A percentile compares a stretch with the other conserved stretches of the same genome.
These are phyloP conservation scores for Clitarchus hookeri DNA, from an alignment of 2,888 invertebrate species.

Conservation along the genomic window DNA sequence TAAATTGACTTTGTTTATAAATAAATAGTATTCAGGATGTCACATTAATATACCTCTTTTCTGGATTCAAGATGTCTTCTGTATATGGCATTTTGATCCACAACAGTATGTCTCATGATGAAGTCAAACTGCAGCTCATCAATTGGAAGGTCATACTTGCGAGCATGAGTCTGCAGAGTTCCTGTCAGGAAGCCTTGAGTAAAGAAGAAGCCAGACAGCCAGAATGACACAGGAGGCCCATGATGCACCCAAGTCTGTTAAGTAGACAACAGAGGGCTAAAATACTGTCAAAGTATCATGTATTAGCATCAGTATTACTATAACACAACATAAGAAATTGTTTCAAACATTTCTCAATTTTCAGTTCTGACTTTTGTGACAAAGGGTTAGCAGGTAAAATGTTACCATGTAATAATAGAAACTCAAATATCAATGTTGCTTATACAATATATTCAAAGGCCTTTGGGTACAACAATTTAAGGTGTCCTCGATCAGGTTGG, in stretches of 20 bases:
- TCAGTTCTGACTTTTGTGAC: too few relatives aligned
- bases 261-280: constrained; percentile 22
- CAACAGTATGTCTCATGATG: constrained; percentile 59
- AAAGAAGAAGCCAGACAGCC: constrained; percentile 93
- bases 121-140: constrained; percentile 86
- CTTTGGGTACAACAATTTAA: too few relatives aligned
- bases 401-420: too few relatives aligned
- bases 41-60: not conserved
- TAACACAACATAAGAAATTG: too few relatives aligned
- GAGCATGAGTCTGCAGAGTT: constrained; percentile 84
- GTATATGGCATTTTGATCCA: constrained; percentile 72
- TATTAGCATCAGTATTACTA: too few relatives aligned
- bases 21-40: not conserved
- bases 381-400: too few relatives aligned
- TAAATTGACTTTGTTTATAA: too few relatives aligned
- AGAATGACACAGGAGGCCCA: constrained; percentile 79
- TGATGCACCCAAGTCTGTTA: constrained; percentile 70
- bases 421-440: too few relatives aligned
- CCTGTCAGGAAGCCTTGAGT: constrained; percentile 93
- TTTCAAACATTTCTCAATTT: too few relatives aligned
- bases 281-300: not conserved
- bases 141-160: constrained; percentile 84
- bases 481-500: too few relatives aligned
- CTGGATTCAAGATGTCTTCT: constrained; percentile 50
- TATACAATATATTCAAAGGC: too few relatives aligned